Conservation (phyloP, 2,888 invertebrate genomes). For the Hemicrepidius hirtus region DNA sequence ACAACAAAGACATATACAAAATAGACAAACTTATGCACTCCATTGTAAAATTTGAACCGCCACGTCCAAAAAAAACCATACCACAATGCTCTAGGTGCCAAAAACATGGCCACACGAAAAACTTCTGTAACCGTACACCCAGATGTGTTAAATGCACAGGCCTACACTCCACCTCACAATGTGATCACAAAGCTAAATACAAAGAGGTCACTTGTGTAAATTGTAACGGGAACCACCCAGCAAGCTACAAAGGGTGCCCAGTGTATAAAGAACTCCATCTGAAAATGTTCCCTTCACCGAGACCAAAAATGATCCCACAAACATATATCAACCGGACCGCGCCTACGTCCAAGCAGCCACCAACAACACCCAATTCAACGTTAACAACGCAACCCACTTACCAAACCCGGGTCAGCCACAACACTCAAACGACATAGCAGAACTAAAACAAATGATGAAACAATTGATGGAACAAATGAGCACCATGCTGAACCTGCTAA, state of each 20-base stretch:
- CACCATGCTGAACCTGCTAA: constrained; percentile 51
- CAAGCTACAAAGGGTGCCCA: constrained; percentile 44
- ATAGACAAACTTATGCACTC: constrained; percentile 33
- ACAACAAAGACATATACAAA: constrained; percentile 35
- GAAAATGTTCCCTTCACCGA: constrained; percentile 39
- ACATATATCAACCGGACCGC: constrained; percentile 31
- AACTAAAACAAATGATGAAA: too few species aligned
- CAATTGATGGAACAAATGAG: constrained; percentile 52
- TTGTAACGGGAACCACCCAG: constrained; percentile 48
- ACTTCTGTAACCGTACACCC: constrained; percentile 46
- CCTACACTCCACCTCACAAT: constrained; percentile 42
- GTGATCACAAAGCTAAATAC: constrained; percentile 41
- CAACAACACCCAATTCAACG: constrained; percentile 30
- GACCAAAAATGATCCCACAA: constrained; percentile 45
- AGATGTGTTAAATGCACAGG: constrained; percentile 52
- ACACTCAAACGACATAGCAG: constrained; percentile 45
- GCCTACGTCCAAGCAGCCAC: constrained; percentile 25
- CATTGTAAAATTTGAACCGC: constrained; percentile 45
- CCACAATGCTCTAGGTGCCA: too few species aligned
- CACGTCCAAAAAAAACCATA: constrained; percentile 38
- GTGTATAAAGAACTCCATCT: constrained; percentile 51
- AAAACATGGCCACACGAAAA: too few species aligned
- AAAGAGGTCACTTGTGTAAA: constrained; percentile 37
- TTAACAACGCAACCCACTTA: constrained; percentile 24
- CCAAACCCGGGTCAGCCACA: constrained; percentile 29